These are phyloP conservation scores for Platynereis dumerilii DNA, from an alignment of 2,888 invertebrate species.

Conservation along the genomic window DNA sequence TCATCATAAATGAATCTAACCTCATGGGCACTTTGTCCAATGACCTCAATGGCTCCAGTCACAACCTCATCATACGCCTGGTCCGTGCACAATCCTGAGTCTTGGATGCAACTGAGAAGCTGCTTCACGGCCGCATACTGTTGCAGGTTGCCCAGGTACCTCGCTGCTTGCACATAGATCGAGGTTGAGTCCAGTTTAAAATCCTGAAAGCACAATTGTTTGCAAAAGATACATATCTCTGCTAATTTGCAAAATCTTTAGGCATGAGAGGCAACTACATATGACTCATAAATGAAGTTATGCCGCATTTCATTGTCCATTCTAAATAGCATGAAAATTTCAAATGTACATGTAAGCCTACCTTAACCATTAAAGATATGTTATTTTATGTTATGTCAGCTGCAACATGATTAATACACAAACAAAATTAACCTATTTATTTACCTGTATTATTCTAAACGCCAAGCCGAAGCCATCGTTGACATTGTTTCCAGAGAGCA, in stretches of 20 bases:
- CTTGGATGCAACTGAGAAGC: conserved; percentile 48
- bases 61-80: conserved; percentile 58
- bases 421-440: too few relatives aligned
- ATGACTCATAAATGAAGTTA: too few relatives aligned
- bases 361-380: too few relatives aligned
- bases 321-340: too few relatives aligned
- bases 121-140: conserved; percentile 45
- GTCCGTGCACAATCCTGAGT: conserved; percentile 47
- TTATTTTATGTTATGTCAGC: too few relatives aligned
- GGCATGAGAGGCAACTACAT: too few relatives aligned
- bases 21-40: conserved; percentile 52
- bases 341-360: too few relatives aligned
- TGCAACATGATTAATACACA: too few relatives aligned
- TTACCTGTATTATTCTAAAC: conserved; percentile 59
- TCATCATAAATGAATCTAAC: too few relatives aligned
- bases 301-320: too few relatives aligned
- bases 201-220: conserved; percentile 45
- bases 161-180: conserved; percentile 52
- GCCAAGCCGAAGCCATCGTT: conserved; percentile 56
- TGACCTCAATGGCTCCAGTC: conserved; percentile 53
- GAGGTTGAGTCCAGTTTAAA: conserved; percentile 49
- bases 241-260: too few relatives aligned
- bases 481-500: conserved; percentile 55
- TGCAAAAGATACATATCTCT: too few relatives aligned
- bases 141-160: conserved; percentile 49